Evolutionary conservation across 2,113 vertebrate species (phyloP), one percentile per base, ranked within the genome.

Genomic region (Vireo altiloquus): DNA sequence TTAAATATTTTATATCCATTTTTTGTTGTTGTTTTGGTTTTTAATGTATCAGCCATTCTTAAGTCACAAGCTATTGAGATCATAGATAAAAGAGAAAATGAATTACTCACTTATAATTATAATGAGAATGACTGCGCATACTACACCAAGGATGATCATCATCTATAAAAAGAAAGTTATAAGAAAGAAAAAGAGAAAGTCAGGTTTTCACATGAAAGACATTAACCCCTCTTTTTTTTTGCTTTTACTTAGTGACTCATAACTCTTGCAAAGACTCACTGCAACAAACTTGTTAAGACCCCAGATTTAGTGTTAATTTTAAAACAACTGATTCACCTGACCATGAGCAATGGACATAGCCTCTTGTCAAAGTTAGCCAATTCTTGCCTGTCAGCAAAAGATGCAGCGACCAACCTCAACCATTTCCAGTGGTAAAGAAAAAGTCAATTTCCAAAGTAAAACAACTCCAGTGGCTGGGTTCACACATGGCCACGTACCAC

Each of bases 91-190:
- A 94, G 53, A 94, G 50, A 85, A 96, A 90, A 95, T 54, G 0
- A 90, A 54, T 77, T 97, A 98, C 97, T 98, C 91, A 98, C 97
- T 97, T 96, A 98, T 98, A 95, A 98, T 96, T 97, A 98, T 95
- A 95, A 98, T 96, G 92, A 98, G 95, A 97, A 98, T 96, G 95
- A 97, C 77, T 93, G 97, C 94, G 64, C 97, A 98, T 95, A 98
- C 94, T 96, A 97, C 94, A 89, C 97, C 97, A 71, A 98, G 95
- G 92, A 98, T 98, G 94, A 98, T 98, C 97, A 98, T 97, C 97
- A 98, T 98, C 97, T 98, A 82, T 42, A 95, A 95, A 96, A 89
- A 85, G 61, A 96, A 94, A 93, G 68, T 89, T 93, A 56, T 6
- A 42, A 72, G 70, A 69, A 56, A 84, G 84, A 87, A 84, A 87